Base-by-base conservation (phyloP, 2,797 vertebrate genomes). In the Eurystomus glaucurus region DNA sequence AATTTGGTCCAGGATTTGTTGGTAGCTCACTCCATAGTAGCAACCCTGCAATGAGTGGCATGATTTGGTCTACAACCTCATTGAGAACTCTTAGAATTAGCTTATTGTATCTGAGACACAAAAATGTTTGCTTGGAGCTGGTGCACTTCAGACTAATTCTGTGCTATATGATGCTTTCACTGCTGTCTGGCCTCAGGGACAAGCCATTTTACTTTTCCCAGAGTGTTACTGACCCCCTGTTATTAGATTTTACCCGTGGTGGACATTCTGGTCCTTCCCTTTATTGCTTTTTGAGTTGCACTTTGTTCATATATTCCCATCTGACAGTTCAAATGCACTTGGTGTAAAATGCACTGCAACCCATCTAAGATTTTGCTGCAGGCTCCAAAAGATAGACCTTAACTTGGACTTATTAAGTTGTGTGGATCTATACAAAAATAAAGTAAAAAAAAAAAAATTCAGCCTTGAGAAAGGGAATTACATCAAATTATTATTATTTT, bases 201-300 rank as follows among this genome's bases (percentile, higher is more conserved):
- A 85, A 95, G 43, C 12, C 13, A 1, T 82, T 95, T 94, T 75
- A 48, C 25, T 88, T 83, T 88, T 84, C 77, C 50, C 20, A 18
- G 51, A 79, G 74, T 86, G 70, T 88, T 87, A 57, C 51, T 85
- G 77, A 78, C 37, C 55, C 33, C 5, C 11, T 80, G 16, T 81
- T 96, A 94, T 89, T 96, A 90, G 74, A 93, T 95, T 96, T 96
- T 94, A 74, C 50, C 66, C 68, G 64, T 60, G 48, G 70, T 51
- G 84, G 87, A 79, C 18, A 33, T 66, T 94, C 74, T 89, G 39
- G 51, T 74, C 62, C 54, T 94, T 57, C 28, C 10, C 18, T 33
- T 93, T 96, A 96, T 89, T 95, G 70, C 77, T 95, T 96, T 96
- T 86, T 39, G 43, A 76, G 91, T 89, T 92, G 66, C 50, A 45